A percentile compares a stretch with the other conserved stretches of the same genome.
These are phyloP conservation scores for Phasianus colchicus DNA, from an alignment of 2,113 vertebrate species.

Conservation along the genomic window DNA sequence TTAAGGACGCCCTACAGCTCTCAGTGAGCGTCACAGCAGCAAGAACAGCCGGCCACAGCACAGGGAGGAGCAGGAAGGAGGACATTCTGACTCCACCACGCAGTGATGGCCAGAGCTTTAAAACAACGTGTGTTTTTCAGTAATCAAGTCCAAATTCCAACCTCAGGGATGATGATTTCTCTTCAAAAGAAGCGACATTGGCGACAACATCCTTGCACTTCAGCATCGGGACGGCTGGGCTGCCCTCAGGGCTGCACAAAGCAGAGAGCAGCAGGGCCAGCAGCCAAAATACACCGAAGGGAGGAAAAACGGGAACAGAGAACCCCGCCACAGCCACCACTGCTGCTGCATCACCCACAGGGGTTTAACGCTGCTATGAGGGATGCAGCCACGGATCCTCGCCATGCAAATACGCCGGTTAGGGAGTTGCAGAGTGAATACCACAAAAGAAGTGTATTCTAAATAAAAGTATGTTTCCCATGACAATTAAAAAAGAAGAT, in stretches of 20 bases:
- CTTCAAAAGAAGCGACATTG: background rate
- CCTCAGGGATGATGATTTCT: background rate
- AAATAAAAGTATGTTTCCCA: background rate
- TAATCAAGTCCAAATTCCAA: background rate
- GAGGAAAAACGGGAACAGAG: fast-evolving
- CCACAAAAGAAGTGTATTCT: background rate
- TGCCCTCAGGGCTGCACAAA: too few species aligned
- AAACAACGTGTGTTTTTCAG: background rate
- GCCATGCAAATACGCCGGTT: background rate
- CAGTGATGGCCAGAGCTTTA: background rate
- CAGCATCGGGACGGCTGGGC: too few species aligned
- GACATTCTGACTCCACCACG: background rate
- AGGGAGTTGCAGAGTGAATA: background rate
- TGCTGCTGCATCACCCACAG: background rate
- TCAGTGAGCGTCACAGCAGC: background rate
- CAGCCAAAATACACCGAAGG: conserved; percentile 73
- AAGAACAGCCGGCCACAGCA: background rate
- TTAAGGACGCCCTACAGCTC: background rate
- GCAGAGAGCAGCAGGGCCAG: conserved; percentile 83
- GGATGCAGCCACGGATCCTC: background rate
- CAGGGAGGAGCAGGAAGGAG: background rate
- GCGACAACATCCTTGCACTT: too few species aligned
- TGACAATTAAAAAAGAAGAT: background rate
- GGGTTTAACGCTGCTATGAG: background rate
- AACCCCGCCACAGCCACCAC: background rate